These are phyloP conservation scores for Magallana gigas DNA, from an alignment of 1,140 invertebrate genomes.

Conservation along the genomic window DNA sequence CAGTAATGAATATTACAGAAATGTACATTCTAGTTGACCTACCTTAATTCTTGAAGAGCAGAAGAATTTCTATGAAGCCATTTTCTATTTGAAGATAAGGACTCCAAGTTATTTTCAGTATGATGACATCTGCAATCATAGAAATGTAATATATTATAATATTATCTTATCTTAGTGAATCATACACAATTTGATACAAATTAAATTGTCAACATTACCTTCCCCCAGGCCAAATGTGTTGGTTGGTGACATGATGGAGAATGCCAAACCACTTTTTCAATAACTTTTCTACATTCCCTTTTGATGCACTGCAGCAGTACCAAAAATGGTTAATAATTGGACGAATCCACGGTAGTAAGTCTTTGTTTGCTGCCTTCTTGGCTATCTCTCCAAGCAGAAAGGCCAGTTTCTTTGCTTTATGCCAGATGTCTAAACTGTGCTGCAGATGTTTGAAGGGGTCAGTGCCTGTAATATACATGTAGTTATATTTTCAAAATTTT, in stretches of 20 bases:
- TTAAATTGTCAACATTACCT: not conserved
- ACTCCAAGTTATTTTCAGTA: no score
- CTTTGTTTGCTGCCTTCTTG: not conserved
- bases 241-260: not conserved
- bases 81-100: no score
- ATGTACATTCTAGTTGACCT: no score
- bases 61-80: no score
- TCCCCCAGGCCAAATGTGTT: not conserved
- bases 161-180: no score
- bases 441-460: not conserved
- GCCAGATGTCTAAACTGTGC: conserved; percentile 27
- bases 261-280: conserved; percentile 1
- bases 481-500: not conserved
- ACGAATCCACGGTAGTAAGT: not conserved
- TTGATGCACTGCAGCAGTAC: conserved; percentile 8
- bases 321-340: conserved; percentile 19
- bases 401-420: conserved; percentile 28
- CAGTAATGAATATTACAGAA: no score
- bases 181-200: not conserved
- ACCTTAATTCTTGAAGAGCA: no score
- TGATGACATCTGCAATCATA: no score
- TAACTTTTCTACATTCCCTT: not conserved
- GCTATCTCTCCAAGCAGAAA: not conserved
- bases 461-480: not conserved
- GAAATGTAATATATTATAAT: no score